Percentiles rank a stretch among this genome's conserved stretches.
These are phyloP conservation scores for Leptopilina clavipes DNA, from an alignment of 1,140 invertebrate species.

Conservation along the genomic window DNA sequence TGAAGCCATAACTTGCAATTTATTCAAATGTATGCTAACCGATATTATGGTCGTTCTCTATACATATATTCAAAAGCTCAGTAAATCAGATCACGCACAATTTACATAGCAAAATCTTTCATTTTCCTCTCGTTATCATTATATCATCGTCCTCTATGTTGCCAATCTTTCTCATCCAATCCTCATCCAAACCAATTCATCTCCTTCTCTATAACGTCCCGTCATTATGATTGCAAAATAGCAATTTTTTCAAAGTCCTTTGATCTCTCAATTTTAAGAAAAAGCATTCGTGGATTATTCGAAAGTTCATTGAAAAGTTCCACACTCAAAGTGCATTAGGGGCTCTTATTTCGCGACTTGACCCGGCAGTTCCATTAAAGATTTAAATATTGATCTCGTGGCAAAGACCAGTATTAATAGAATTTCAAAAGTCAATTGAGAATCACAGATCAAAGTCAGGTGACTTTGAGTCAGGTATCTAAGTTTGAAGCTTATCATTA, in stretches of 20 bases:
- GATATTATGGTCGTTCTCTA: slow-evolving; percentile 55
- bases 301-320: slow-evolving; percentile 33
- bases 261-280: slow-evolving; percentile 22
- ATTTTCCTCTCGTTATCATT: slow-evolving; percentile 28
- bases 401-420: slow-evolving; percentile 59
- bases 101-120: slow-evolving; percentile 47
- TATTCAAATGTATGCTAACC: slow-evolving; percentile 63
- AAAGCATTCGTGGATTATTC: not conserved
- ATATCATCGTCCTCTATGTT: slow-evolving; percentile 16
- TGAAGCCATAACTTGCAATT: slow-evolving; percentile 61
- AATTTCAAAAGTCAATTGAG: slow-evolving; percentile 46
- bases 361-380: slow-evolving; percentile 48
- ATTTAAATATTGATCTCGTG: slow-evolving; percentile 69
- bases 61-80: slow-evolving; percentile 55
- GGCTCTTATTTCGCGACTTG: slow-evolving; percentile 50
- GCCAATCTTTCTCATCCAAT: not conserved
- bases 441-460: slow-evolving; percentile 65
- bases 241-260: not conserved
- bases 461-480: slow-evolving; percentile 38
- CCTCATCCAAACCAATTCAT: no score
- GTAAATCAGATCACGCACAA: slow-evolving; percentile 57
- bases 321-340: slow-evolving; percentile 45
- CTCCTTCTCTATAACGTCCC: not conserved
- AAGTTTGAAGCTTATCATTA: slow-evolving; percentile 32
- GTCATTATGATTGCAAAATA: slow-evolving; percentile 6